Base-by-base conservation (phyloP, 2,113 vertebrate species). In the Falco punctatus region DNA sequence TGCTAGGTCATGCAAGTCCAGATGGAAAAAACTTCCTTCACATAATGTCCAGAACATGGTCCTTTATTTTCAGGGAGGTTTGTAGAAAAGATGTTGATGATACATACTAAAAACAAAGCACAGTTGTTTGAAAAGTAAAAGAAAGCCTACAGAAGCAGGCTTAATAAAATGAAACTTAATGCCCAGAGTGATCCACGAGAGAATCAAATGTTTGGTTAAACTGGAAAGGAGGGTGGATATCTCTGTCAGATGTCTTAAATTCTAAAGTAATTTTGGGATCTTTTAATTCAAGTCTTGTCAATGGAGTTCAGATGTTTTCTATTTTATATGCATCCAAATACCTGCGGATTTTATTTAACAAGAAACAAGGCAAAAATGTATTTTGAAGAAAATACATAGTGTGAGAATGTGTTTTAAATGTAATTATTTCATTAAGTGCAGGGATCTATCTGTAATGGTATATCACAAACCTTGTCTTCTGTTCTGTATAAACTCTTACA, bases 1-100 rank as follows among this genome's bases (percentile, higher is more conserved):
- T 96, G 93, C 93, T 96, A 73, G 96, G 88, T 95, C 95, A 93
- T 92, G 71, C 87, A 96, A 96, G 93, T 93, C 92, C 94, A 97
- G 90, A 94, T 94, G 93, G 95, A 94, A 73, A 87, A 96, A n/a
- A 96, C 64, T 94, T 94, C 66, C 46, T 77, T 96, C 88, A 96
- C 93, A 86, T n/a, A 79, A 80, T 92, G 90, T 95, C 88, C 93
- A 70, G 96, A 93, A 90, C 92, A 83, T 17, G 46, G 71, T 15
- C 74, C 58, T 81, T 88, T 92, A 66, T 96, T 95, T 96, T 96
- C 87, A 64, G 61, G 72, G 81, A 85, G 42, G 21, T 57, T 96
- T 96, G 70, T 83, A 75, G 89, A 65, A 84, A 75, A 44, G 35
- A 54, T 64, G 16, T 81, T 66, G 26, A 69, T 70, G 55, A 51